phyloP scores from a whole-genome alignment of 37 sponge, comb jelly and placozoan genomes.

The Agelas oroides region DNA sequence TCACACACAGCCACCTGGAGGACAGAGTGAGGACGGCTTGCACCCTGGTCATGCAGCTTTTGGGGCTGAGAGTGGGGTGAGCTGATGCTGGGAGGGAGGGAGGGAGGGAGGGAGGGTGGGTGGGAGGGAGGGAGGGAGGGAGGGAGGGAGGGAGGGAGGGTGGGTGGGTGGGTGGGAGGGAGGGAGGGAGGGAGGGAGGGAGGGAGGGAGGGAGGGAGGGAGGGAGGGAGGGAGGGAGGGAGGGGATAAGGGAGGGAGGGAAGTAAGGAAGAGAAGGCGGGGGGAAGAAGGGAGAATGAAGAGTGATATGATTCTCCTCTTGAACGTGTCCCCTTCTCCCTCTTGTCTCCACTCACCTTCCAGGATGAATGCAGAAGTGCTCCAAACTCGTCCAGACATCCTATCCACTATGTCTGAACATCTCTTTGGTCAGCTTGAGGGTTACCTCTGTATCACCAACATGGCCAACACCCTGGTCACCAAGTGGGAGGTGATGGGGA shows the following conservation, averaged over 20 bases:
- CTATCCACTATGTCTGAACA: slow-evolving; percentile 11
- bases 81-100: no score
- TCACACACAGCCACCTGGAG: background rate
- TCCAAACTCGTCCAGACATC: slow-evolving; percentile 31
- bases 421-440: slow-evolving; percentile 51
- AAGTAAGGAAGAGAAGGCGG: background rate
- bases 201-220: no score
- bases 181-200: no score
- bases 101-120: no score
- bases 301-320: background rate
- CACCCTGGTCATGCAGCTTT: slow-evolving; percentile 14
- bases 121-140: background rate
- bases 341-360: background rate
- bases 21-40: background rate
- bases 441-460: background rate
- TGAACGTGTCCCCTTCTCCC: no score
- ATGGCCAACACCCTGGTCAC: background rate
- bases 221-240: no score
- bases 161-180: background rate
- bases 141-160: background rate
- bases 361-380: slow-evolving; percentile 51
- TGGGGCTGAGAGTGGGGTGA: slow-evolving; percentile 57
- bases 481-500: slow-evolving; percentile 11
- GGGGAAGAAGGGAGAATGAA: background rate
- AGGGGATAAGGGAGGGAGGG: no score